Percentiles rank a stretch among this genome's conserved stretches.
phyloP scores from a whole-genome alignment of 2,797 vertebrate genomes.

The Mus caroli region DNA sequence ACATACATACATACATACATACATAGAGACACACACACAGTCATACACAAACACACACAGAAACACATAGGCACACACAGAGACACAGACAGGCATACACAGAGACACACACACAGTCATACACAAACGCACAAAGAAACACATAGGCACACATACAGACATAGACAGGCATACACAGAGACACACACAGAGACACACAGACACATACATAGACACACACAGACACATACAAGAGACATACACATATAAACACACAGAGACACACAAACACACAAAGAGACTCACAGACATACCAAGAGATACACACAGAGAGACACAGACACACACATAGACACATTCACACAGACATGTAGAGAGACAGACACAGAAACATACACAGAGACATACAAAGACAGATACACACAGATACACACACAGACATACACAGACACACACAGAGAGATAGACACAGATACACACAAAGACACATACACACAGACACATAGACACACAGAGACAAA shows the following conservation, averaged over 20 bases:
- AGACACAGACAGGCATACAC: no score
- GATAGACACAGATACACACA: not conserved
- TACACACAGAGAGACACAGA: not conserved
- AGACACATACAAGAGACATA: not conserved
- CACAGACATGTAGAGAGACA: no score
- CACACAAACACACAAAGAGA: not conserved
- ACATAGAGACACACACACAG: not conserved
- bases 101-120: not conserved
- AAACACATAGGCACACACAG: not conserved
- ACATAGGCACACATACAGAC: not conserved
- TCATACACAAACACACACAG: not conserved
- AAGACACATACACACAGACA: not conserved
- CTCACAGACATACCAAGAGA: not conserved
- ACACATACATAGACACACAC: not conserved
- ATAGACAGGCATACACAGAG: not conserved
- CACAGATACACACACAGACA: not conserved
- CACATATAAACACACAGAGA: not conserved
- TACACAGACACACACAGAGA: not conserved
- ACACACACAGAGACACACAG: not conserved
- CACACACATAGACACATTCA: no score
- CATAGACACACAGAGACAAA: not conserved
- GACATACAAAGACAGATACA: not conserved
- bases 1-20: not conserved
- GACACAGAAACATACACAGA: not conserved
- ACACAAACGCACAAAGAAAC: not conserved